Evolutionary conservation across 2,113 vertebrate genomes (phyloP), one percentile per base, ranked within the genome.

Genomic region (Nansenia antarctica): DNA sequence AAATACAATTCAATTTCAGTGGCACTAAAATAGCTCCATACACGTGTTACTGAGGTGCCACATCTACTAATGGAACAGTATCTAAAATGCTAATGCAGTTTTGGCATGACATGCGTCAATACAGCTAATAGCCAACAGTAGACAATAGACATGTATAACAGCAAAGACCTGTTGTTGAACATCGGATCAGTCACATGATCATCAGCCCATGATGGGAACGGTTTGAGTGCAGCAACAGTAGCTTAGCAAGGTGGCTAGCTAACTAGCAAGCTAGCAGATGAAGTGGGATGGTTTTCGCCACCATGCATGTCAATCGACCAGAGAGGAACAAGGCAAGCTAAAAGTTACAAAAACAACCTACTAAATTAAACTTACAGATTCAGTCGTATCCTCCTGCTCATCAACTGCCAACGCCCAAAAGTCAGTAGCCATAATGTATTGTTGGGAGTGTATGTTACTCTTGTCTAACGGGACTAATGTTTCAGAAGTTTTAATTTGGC

Each of bases 371-470:
- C 92, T 91, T 80, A 86, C 81, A 65, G 90, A 87, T 71, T 90
- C 86, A 1, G 92, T 85, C 2, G 91, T 87, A 1, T 92, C 88
- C 72, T 95, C 95, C 79, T 96, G 95, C 49, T 91, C 80, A 8
- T 96, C 95, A 27, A 94, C 94, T 1, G 94, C 91, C 78, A 88
- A 49, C 1, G 94, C 92, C 95, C 95, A 95, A 0, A 95, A 95
- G 54, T 95, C 92, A 9, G 90, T 88, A 73, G 93, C 93, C 95
- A 96, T 96, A 22, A 64, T 79, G 0, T 27, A 3, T 0, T n/a
- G n/a, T 62, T 32, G n/a, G n/a, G n/a, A 58, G 39, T 3, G 20
- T 31, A 60, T n/a, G 9, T 65, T 31, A 2, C 22, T 64, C 1
- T 11, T 3, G 20, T 31, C 11, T 52, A 18, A 18, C n/a, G n/a